Conservation (phyloP, 2,888 invertebrate genomes). For the Griposia aprilina region DNA sequence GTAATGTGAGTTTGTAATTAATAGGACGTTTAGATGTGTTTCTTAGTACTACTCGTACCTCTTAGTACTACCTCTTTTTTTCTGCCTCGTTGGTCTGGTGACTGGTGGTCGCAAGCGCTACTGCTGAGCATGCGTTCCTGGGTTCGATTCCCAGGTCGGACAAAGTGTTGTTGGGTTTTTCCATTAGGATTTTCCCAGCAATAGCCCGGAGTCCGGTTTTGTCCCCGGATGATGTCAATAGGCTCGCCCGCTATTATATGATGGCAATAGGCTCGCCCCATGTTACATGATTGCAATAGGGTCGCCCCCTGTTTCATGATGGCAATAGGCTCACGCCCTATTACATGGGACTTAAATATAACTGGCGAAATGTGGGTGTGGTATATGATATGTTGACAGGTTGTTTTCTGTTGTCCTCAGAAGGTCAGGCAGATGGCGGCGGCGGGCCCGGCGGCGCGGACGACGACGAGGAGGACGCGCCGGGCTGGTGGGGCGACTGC, state of each 20-base stretch:
- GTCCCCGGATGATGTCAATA: not conserved
- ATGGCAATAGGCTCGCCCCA: not conserved
- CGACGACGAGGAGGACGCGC: slow-evolving; percentile 68
- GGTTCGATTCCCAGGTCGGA: not conserved
- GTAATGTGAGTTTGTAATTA: not conserved
- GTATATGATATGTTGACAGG: not conserved
- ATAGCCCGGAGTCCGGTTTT: not conserved
- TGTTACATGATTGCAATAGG: not conserved
- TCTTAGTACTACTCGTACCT: not conserved
- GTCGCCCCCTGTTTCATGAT: not conserved
- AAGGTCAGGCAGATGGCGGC: slow-evolving; percentile 69
- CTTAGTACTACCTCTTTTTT: not conserved
- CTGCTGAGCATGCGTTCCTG: not conserved
- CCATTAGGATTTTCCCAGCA: not conserved
- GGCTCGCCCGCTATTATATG: not conserved
- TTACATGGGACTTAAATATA: no score
- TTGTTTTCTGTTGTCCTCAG: slow-evolving; percentile 48
- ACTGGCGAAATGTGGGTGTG: no score
- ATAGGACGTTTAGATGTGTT: not conserved
- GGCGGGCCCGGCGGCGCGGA: slow-evolving; percentile 68
- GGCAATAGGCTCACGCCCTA: not conserved
- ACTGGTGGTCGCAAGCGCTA: not conserved
- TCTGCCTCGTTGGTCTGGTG: no score
- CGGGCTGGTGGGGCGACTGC: slow-evolving; percentile 84
- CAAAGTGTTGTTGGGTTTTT: not conserved